Evolutionary conservation across 2,797 vertebrate genomes (phyloP).

Genomic region (Dendrocincla fuliginosa): DNA sequence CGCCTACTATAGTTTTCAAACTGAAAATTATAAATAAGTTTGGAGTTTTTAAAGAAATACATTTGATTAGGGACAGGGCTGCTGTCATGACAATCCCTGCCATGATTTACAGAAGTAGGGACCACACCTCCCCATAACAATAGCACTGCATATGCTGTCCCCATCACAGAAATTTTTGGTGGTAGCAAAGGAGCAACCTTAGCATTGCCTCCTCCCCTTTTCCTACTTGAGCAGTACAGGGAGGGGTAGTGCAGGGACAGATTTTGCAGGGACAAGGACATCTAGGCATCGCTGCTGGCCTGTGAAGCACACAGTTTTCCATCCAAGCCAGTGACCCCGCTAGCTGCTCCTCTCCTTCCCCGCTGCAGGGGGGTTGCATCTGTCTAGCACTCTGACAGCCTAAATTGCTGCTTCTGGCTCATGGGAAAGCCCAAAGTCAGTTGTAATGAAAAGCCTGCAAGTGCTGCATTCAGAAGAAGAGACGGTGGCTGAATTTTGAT

Average conservation of each 20-base stretch:
- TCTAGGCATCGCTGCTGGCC: accelerated
- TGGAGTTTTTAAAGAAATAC: neutral
- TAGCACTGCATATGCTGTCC: neutral
- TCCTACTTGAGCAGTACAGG: neutral
- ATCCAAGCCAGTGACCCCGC: accelerated
- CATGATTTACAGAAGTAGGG: neutral
- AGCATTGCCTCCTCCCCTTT: neutral
- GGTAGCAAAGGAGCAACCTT: neutral
- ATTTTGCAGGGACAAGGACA: neutral
- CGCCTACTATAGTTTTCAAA: neutral
- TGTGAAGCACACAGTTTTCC: accelerated
- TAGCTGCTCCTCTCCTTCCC: neutral
- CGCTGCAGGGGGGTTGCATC: neutral
- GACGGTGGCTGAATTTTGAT: accelerated
- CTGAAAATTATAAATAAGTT: neutral
- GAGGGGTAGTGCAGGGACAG: neutral
- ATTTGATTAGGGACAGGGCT: neutral
- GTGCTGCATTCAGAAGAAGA: neutral
- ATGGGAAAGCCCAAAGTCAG: neutral
- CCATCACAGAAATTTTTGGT: neutral
- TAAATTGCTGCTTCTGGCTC: neutral
- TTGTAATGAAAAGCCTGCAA: neutral
- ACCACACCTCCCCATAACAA: neutral
- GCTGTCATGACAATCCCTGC: no score
- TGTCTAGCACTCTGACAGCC: neutral